Percentiles rank a stretch among this genome's conserved stretches.
Evolutionary conservation across 2,888 invertebrate species (phyloP).

Genomic region (Gastrophysa polygoni): DNA sequence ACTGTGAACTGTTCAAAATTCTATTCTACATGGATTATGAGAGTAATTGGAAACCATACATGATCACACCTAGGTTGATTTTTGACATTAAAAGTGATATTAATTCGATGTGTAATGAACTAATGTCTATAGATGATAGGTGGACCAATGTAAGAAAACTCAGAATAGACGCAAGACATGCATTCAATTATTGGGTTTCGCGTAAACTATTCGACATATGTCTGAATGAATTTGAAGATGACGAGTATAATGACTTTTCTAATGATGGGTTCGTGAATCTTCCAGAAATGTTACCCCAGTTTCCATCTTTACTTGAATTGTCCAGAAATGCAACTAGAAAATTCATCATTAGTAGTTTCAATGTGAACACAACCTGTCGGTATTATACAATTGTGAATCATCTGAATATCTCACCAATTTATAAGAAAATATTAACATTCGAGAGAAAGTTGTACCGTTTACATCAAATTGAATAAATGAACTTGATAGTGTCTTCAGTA

Average conservation of each 20-base stretch:
- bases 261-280: not conserved
- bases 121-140: not conserved
- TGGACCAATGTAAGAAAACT: conserved; percentile 10
- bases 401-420: conserved; percentile 35
- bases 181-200: conserved; percentile 19
- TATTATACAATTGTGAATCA: conserved; percentile 38
- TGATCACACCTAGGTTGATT: conserved; percentile 30
- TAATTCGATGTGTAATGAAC: conserved; percentile 12
- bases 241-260: not conserved
- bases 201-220: conserved; percentile 12
- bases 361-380: conserved; percentile 32
- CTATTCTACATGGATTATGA: conserved; percentile 37
- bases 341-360: conserved; percentile 33
- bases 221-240: conserved; percentile 15
- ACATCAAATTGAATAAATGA: not conserved
- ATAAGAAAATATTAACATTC: conserved; percentile 43
- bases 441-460: conserved; percentile 39
- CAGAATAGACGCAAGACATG: conserved; percentile 11
- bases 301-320: conserved; percentile 45
- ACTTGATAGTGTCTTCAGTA: not conserved
- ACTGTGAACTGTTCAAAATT: conserved; percentile 34
- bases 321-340: conserved; percentile 41
- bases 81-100: conserved; percentile 27
- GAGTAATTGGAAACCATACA: conserved; percentile 12
- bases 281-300: conserved; percentile 14